phyloP scores from a whole-genome alignment of 2,888 invertebrate species.

The Leistus spinibarbis region DNA sequence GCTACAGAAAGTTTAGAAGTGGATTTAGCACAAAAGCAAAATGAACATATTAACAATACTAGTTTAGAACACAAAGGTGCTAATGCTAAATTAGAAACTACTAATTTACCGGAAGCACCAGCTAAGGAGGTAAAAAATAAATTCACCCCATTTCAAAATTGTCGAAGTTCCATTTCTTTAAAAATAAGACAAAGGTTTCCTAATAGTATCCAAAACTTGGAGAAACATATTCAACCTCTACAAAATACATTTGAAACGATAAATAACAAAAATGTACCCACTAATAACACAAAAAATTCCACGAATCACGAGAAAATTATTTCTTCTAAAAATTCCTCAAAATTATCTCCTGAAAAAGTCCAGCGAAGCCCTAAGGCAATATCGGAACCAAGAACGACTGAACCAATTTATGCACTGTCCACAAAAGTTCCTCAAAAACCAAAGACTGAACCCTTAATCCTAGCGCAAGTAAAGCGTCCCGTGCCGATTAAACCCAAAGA shows the following conservation, averaged over 20 bases:
- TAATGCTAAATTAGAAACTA: constrained; percentile 1
- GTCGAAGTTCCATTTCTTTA: neutral
- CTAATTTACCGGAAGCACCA: neutral
- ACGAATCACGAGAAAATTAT: too few relatives aligned
- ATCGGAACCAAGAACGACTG: neutral
- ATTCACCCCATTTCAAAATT: neutral
- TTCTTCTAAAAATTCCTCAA: too few relatives aligned
- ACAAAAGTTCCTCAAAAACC: constrained; percentile 16
- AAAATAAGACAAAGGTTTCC: neutral
- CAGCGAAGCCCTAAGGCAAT: neutral
- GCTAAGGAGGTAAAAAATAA: neutral
- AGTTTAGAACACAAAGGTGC: constrained; percentile 1
- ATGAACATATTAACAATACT: constrained; percentile 48
- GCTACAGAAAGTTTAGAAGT: too few relatives aligned
- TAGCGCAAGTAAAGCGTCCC: constrained; percentile 27
- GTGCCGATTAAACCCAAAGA: constrained; percentile 34
- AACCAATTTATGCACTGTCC: neutral
- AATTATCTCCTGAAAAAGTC: too few relatives aligned
- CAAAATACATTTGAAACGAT: neutral
- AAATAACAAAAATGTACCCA: too few relatives aligned
- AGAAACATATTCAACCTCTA: neutral
- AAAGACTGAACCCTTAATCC: constrained; percentile 22
- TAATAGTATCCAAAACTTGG: neutral
- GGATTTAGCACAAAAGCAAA: too few relatives aligned
- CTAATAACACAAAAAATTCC: too few relatives aligned